These are phyloP conservation scores for Aporophyla nigra DNA, from an alignment of 2,888 invertebrate species.

Conservation along the genomic window DNA sequence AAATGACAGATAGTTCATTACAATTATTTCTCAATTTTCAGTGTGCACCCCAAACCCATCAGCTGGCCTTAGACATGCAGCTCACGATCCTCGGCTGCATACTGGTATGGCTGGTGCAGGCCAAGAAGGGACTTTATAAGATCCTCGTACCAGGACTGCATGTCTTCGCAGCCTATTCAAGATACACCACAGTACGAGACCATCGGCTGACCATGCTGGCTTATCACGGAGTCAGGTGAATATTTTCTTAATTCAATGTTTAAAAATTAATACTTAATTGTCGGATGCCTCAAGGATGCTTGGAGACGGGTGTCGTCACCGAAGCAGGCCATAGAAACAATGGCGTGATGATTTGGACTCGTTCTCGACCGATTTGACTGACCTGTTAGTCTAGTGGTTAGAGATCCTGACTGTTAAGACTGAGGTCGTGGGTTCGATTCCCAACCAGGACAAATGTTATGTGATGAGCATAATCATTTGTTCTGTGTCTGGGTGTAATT, in stretches of 20 bases:
- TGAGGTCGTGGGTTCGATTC: too few relatives aligned
- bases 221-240: slow-evolving; percentile 93
- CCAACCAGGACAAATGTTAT: too few relatives aligned
- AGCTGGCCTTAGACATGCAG: slow-evolving; percentile 94
- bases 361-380: background rate
- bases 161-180: slow-evolving; percentile 91
- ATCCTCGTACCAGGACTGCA: slow-evolving; percentile 90
- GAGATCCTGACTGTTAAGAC: too few relatives aligned
- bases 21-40: slow-evolving; percentile 73
- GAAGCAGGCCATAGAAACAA: too few relatives aligned
- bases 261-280: background rate
- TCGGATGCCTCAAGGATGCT: too few relatives aligned
- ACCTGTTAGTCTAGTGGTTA: too few relatives aligned
- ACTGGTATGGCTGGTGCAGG: slow-evolving; percentile 92
- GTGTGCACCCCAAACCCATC: slow-evolving; percentile 95
- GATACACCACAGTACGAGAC: slow-evolving; percentile 91
- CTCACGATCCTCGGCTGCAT: slow-evolving; percentile 92
- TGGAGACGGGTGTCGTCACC: background rate
- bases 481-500: too few relatives aligned
- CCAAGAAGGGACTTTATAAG: slow-evolving; percentile 89
- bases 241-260: background rate
- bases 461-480: too few relatives aligned
- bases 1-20: too few relatives aligned
- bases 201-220: slow-evolving; percentile 92
- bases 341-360: background rate